phyloP scores from a whole-genome alignment of 1,140 invertebrate genomes.

The Streblospio benedicti region DNA sequence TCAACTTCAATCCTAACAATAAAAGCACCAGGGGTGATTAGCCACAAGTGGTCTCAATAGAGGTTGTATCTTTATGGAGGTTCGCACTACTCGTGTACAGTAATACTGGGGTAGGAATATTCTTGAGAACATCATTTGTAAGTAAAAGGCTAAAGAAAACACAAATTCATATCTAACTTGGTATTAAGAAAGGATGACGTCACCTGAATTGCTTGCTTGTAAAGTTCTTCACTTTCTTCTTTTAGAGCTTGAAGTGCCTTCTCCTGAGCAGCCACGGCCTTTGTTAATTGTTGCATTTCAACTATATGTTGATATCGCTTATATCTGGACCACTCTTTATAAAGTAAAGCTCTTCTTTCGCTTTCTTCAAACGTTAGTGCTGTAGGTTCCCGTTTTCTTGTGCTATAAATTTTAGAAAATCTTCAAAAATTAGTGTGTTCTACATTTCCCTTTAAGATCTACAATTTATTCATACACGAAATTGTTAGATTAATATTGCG shows the following conservation, averaged over 20 bases:
- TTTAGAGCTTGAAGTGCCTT: constrained; percentile 67
- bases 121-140: no score
- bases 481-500: no score
- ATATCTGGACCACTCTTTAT: constrained; percentile 66
- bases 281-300: constrained; percentile 61
- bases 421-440: no score
- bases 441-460: no score
- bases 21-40: no score
- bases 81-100: no score
- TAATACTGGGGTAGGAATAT: no score
- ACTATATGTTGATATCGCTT: constrained; percentile 55
- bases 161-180: neutral
- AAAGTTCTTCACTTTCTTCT: constrained; percentile 69
- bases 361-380: constrained; percentile 48
- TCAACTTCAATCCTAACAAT: no score
- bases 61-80: no score
- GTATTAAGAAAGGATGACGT: neutral
- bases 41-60: no score
- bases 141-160: no score
- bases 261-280: constrained; percentile 60
- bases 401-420: constrained; percentile 51
- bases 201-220: constrained; percentile 70
- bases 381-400: constrained; percentile 48
- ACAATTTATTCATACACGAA: no score
- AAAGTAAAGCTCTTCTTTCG: constrained; percentile 53